Evolutionary conservation across 2,888 invertebrate genomes (phyloP).

Genomic region (Pherbina coryleti): DNA sequence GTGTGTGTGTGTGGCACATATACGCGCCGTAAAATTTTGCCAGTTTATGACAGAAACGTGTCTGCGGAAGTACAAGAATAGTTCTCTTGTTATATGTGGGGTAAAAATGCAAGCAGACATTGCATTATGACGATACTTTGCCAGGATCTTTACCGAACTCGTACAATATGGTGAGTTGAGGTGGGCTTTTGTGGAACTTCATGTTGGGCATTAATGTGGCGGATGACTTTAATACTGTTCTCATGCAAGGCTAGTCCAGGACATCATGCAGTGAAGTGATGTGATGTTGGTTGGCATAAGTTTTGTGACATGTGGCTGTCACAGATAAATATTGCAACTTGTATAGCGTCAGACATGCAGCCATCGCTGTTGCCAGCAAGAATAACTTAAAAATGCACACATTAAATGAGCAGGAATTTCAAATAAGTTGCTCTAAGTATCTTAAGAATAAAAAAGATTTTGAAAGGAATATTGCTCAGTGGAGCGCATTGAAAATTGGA

Average conservation of each 20-base stretch:
- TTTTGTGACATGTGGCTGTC: conserved; percentile 23
- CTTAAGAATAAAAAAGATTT: background rate
- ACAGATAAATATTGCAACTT: conserved; percentile 16
- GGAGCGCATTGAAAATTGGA: conserved; percentile 8
- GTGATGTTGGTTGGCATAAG: background rate
- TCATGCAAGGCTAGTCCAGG: background rate
- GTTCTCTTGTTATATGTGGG: background rate
- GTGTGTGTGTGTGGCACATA: background rate
- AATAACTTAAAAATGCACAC: conserved; percentile 22
- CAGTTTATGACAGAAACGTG: background rate
- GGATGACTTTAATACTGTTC: background rate
- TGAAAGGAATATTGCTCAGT: conserved; percentile 20
- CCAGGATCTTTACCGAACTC: background rate
- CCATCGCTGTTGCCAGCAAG: background rate
- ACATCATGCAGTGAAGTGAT: background rate
- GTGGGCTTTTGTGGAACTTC: background rate
- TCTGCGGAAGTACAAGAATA: background rate
- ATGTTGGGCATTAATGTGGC: background rate
- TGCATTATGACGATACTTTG: background rate
- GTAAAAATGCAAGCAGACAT: background rate
- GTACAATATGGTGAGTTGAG: background rate
- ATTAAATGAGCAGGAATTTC: conserved; percentile 28
- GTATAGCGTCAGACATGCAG: background rate
- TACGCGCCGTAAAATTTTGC: background rate
- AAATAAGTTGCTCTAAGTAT: background rate